These are phyloP conservation scores for Aelia acuminata DNA, from an alignment of 2,888 invertebrate genomes.

Conservation along the genomic window DNA sequence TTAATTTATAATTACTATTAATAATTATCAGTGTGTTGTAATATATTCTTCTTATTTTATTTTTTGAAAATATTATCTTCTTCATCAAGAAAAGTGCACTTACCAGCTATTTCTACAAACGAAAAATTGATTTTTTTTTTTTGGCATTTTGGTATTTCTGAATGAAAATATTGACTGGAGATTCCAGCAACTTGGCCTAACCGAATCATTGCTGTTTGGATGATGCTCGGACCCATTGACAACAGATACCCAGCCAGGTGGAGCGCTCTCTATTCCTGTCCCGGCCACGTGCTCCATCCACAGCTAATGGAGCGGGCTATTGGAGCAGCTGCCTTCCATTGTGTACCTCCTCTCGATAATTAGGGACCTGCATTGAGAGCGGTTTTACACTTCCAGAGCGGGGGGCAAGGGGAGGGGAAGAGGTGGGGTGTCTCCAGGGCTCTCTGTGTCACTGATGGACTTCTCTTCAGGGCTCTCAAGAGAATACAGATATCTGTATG, in stretches of 20 bases:
- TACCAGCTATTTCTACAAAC: too few relatives aligned
- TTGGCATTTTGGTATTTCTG: neutral
- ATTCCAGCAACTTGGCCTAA: neutral
- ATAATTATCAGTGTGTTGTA: too few relatives aligned
- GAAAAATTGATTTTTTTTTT: too few relatives aligned
- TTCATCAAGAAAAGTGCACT: too few relatives aligned
- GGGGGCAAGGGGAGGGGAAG: neutral
- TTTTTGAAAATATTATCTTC: too few relatives aligned
- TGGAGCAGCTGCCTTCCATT: slow-evolving; percentile 18
- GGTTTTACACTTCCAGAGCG: neutral
- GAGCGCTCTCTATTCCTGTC: slow-evolving; percentile 6
- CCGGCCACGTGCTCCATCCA: slow-evolving; percentile 35
- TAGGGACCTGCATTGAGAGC: slow-evolving; percentile 10
- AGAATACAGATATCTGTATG: too few relatives aligned
- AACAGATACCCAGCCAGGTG: neutral
- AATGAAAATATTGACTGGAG: neutral
- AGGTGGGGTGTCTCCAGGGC: neutral
- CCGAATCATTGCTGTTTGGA: neutral
- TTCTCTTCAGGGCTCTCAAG: neutral
- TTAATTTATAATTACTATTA: too few relatives aligned
- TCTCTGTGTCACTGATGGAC: neutral
- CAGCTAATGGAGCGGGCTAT: slow-evolving; percentile 28
- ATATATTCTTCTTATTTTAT: too few relatives aligned
- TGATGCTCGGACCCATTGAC: neutral
- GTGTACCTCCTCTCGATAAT: slow-evolving; percentile 4